Conservation (phyloP, 2,113 vertebrate genomes). For the Ochotona princeps region DNA sequence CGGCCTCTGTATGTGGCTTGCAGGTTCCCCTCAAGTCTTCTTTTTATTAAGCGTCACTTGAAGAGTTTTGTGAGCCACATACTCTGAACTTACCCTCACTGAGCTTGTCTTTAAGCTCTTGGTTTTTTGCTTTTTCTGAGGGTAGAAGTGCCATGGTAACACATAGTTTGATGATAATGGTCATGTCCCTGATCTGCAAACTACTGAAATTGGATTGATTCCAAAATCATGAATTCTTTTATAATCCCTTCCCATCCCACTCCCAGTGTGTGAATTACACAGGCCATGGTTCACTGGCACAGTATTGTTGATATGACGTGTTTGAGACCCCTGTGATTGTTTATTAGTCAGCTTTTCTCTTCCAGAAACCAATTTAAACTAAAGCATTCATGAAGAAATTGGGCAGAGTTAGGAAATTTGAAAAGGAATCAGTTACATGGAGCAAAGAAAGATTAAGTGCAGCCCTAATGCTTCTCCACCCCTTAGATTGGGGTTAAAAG, state of each 20-base stretch:
- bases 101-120: constrained; percentile 78
- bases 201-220: constrained; percentile 89
- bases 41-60: not conserved
- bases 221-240: constrained; percentile 82
- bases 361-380: constrained; percentile 59
- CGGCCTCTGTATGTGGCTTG: not conserved
- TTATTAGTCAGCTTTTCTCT: constrained; percentile 26
- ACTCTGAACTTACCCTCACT: constrained; percentile 73
- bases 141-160: not conserved
- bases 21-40: not conserved
- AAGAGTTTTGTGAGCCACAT: constrained; percentile 33
- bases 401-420: not conserved
- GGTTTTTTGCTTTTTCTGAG: constrained; percentile 69
- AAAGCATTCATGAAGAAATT: not conserved
- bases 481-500: constrained; percentile 4
- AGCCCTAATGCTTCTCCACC: constrained; percentile 26
- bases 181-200: constrained; percentile 86
- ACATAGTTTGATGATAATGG: constrained; percentile 89
- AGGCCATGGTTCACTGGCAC: not conserved
- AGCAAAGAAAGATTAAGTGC: constrained; percentile 35
- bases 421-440: not conserved
- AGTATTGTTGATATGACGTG: not conserved
- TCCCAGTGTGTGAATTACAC: not conserved
- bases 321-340: not conserved
- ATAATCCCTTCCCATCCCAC: not conserved